phyloP scores from a whole-genome alignment of 1,140 invertebrate species.

The Pectinophora gossypiella region DNA sequence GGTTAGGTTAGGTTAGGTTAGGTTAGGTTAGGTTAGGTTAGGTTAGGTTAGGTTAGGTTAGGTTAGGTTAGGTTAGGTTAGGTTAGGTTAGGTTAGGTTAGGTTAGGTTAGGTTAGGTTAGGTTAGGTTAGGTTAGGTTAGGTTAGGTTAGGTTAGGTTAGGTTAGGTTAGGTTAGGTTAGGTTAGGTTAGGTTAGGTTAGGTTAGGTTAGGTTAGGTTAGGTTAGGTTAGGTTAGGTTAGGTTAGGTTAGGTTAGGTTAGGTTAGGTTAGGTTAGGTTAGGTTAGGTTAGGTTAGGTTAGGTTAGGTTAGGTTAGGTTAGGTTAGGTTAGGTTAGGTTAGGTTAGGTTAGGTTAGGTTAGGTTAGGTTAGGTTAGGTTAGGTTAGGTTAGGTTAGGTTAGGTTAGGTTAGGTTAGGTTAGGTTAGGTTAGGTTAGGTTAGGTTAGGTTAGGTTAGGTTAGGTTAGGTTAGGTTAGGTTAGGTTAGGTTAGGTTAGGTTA shows the following conservation, averaged over 20 bases:
- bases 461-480: slow-evolving; percentile 19
- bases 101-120: slow-evolving; percentile 22
- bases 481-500: slow-evolving; percentile 13
- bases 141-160: slow-evolving; percentile 1
- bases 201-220: slow-evolving; percentile 24
- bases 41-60: too few relatives aligned
- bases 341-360: slow-evolving; percentile 6
- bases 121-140: background rate
- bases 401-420: slow-evolving; percentile 8
- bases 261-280: slow-evolving; percentile 18
- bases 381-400: slow-evolving; percentile 8
- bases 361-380: slow-evolving; percentile 10
- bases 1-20: slow-evolving; percentile 44
- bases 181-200: slow-evolving; percentile 6
- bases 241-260: slow-evolving; percentile 21
- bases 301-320: slow-evolving; percentile 17
- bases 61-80: slow-evolving; percentile 17
- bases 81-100: slow-evolving; percentile 20
- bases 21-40: background rate
- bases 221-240: slow-evolving; percentile 26
- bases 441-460: slow-evolving; percentile 36
- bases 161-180: background rate
- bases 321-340: slow-evolving; percentile 12
- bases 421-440: slow-evolving; percentile 26
- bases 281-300: slow-evolving; percentile 14